Conservation (phyloP, 1,140 invertebrate species). For the Ceratoteleas bidentatus region DNA sequence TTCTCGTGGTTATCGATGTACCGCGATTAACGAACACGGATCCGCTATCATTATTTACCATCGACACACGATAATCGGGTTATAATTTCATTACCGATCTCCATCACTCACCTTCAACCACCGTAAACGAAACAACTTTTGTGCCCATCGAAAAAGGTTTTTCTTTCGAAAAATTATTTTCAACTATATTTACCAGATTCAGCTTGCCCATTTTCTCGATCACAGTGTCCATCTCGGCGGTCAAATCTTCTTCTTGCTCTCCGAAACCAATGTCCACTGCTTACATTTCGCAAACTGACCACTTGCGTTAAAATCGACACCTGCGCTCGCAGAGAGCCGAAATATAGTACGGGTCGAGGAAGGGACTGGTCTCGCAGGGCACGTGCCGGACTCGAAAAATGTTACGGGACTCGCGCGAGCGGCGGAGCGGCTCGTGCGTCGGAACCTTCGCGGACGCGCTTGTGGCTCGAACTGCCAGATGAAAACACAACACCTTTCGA, state of each 20-base stretch:
- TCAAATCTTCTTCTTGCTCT: slow-evolving; percentile 20
- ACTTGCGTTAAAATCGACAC: background rate
- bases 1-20: no score
- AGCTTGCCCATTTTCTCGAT: slow-evolving; percentile 80
- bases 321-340: background rate
- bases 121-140: no score
- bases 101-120: no score
- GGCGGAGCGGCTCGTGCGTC: slow-evolving; percentile 59
- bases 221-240: slow-evolving; percentile 75
- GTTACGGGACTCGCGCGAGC: slow-evolving; percentile 24
- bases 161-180: no score
- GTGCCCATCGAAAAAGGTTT: no score
- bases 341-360: background rate
- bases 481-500: slow-evolving; percentile 78
- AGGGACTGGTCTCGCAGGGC: background rate
- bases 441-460: slow-evolving; percentile 75
- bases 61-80: no score
- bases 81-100: no score
- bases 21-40: no score
- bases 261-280: no score
- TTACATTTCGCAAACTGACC: slow-evolving; percentile 24
- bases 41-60: no score
- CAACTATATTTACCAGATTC: slow-evolving; percentile 80
- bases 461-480: slow-evolving; percentile 77
- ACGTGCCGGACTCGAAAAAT: slow-evolving; percentile 34